These are phyloP conservation scores for Rhodinocichla rosea DNA, from an alignment of 2,113 vertebrate species.

Conservation along the genomic window DNA sequence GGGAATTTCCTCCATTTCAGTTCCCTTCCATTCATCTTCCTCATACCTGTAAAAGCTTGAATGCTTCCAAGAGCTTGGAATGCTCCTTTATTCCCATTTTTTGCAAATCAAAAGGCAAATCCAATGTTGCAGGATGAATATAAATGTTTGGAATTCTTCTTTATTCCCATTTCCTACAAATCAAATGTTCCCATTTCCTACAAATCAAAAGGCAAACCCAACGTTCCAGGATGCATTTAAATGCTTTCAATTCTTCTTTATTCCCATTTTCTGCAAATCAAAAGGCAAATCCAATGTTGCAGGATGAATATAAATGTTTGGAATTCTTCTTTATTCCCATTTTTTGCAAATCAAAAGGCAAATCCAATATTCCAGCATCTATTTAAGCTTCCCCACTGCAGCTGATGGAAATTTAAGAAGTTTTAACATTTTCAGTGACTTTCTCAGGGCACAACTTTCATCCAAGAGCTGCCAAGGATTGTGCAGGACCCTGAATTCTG, in stretches of 20 bases:
- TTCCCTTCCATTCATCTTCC: not conserved
- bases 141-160: no score
- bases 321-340: not conserved
- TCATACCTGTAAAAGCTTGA: not conserved
- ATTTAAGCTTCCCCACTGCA: not conserved
- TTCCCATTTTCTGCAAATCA: not conserved
- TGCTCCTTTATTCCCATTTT: not conserved
- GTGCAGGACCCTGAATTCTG: not conserved
- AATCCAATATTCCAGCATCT: not conserved
- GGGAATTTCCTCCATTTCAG: not conserved
- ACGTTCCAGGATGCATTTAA: accelerated
- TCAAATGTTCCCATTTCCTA: no score
- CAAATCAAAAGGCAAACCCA: not conserved
- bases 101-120: not conserved
- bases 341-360: not conserved
- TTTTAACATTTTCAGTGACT: not conserved
- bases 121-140: not conserved
- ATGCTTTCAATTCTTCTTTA: not conserved
- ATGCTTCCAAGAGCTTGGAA: not conserved
- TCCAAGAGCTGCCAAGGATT: not conserved
- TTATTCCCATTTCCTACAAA: no score
- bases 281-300: accelerated
- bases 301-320: not conserved
- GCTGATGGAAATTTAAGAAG: not conserved
- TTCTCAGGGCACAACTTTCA: not conserved